Evolutionary conservation across 2,113 vertebrate species (phyloP).

Genomic region (Hystrix cristata): DNA sequence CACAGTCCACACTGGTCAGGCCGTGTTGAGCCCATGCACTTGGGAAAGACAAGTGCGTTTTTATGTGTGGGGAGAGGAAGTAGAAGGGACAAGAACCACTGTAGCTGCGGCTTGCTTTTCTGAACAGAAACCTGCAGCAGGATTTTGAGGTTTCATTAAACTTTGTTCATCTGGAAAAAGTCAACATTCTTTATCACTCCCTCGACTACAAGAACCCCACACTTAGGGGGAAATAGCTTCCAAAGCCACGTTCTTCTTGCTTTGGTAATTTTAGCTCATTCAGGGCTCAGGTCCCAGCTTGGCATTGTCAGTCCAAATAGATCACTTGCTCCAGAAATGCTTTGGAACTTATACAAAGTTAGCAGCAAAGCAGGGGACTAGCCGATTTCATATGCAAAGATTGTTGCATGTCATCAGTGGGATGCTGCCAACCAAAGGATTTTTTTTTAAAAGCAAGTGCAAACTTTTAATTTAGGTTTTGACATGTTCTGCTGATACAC

Average conservation of each 20-base stretch:
- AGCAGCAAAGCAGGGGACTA: slow-evolving; percentile 76
- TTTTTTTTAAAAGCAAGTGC: slow-evolving; percentile 73
- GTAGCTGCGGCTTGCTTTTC: not conserved
- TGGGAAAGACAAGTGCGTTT: slow-evolving; percentile 28
- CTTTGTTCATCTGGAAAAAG: slow-evolving; percentile 80
- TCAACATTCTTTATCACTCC: slow-evolving; percentile 77
- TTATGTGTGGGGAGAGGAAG: not conserved
- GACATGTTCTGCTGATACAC: slow-evolving; percentile 80
- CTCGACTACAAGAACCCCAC: slow-evolving; percentile 72
- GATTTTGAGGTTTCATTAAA: slow-evolving; percentile 71
- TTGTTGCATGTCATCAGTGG: slow-evolving; percentile 81
- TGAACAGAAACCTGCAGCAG: slow-evolving; percentile 63
- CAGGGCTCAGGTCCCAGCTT: slow-evolving; percentile 84
- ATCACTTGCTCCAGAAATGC: slow-evolving; percentile 84
- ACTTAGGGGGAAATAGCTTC: slow-evolving; percentile 74
- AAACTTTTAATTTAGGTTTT: slow-evolving; percentile 84
- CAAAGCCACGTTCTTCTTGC: slow-evolving; percentile 80
- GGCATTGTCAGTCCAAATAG: slow-evolving; percentile 83
- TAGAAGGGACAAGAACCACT: not conserved
- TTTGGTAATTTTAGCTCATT: slow-evolving; percentile 84
- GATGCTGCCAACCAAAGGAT: slow-evolving; percentile 80
- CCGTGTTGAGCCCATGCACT: not conserved
- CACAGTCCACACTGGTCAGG: accelerated
- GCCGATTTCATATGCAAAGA: slow-evolving; percentile 81
- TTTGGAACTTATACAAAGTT: slow-evolving; percentile 83